Conservation (phyloP, 2,113 vertebrate genomes). For the Mesocricetus auratus region DNA sequence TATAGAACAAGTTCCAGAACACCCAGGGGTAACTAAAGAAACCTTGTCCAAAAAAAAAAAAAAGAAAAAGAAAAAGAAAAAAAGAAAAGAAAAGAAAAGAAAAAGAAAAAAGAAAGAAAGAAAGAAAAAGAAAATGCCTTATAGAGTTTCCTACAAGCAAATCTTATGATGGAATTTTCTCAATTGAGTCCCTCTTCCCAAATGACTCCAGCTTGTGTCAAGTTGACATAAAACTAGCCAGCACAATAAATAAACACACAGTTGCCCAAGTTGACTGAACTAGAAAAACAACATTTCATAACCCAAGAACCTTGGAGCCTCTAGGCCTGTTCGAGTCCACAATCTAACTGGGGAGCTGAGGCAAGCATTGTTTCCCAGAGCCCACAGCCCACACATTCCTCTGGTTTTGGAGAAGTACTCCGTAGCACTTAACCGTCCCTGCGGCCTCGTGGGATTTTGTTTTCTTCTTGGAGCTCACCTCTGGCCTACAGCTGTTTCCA, state of each 20-base stretch:
- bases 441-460: not conserved
- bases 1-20: not conserved
- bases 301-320: not conserved
- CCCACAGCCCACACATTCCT: not conserved
- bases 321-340: not conserved
- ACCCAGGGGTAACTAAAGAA: not conserved
- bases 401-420: not conserved
- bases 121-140: not conserved
- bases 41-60: not conserved
- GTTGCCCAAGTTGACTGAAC: not conserved
- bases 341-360: not conserved
- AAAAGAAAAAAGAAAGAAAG: not conserved
- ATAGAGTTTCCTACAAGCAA: not conserved
- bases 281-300: not conserved
- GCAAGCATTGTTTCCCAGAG: not conserved
- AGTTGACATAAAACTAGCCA: not conserved
- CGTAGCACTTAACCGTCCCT: not conserved
- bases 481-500: not conserved
- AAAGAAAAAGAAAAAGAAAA: too few relatives aligned
- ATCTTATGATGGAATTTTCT: not conserved
- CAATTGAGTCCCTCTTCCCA: not conserved
- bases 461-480: not conserved
- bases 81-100: not conserved
- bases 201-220: not conserved
- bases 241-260: conserved; percentile 1